Evolutionary conservation across 2,113 vertebrate species (phyloP), one percentile per base, ranked within the genome.

Genomic region (Tilapia sparmanii): DNA sequence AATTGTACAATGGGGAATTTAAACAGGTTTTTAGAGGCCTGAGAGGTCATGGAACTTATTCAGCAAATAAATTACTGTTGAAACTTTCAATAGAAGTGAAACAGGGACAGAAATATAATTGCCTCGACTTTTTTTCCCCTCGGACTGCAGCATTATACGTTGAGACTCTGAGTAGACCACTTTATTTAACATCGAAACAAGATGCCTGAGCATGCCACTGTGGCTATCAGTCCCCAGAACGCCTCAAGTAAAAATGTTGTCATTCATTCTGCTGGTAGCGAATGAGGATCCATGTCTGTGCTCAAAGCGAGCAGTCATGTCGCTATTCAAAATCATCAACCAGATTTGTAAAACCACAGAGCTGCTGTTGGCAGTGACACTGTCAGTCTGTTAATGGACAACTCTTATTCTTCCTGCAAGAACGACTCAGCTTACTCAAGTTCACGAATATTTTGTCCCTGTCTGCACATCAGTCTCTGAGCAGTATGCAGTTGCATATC

Each of bases 41-140:
- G 47, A 31, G 53, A 87, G 90, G 80, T 68, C 63, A 52, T 31
- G 84, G 53, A 88, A 71, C 57, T 85, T 63, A 87, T 83, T 89
- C 71, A 85, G 79, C 22, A 66, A 87, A 87, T 52, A 87, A 78
- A 78, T 78, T 88, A 83, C 38, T 47, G 22, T 22, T 15, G 53
- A 53, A 90, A 86, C 42, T 42, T 80, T 82, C 22, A 78, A 76
- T 59, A 57, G 22, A 55, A 78, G 40, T 29, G 35, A 86, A 81
- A 42, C 38, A 38, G 18, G 16, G 29, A 63, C 26, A 63, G 33
- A 78, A 33, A 80, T 79, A 38, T 81, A 78, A 90, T 84, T 82
- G 33, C 83, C 33, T 87, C 2, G 1, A 55, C 45, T 31, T 7
- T 61, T n/a, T 18, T 4, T 1, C 5, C 42, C 16, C 22, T 7